Base-by-base conservation (phyloP, 2,113 vertebrate species). In the Pionites leucogaster region DNA sequence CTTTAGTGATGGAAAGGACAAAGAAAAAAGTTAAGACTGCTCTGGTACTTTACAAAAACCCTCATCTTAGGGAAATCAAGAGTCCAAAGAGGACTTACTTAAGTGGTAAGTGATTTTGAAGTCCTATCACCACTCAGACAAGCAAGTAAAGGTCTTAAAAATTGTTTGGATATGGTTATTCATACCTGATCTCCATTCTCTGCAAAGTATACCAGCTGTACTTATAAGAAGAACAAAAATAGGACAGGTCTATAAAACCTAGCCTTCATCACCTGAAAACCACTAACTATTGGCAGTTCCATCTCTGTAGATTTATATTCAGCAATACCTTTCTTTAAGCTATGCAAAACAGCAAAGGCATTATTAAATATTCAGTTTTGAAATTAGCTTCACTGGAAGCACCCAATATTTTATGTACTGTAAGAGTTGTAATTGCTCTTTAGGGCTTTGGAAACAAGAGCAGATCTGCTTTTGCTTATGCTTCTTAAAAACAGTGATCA, bases 301-400 rank as follows among this genome's bases (percentile, higher is more conserved):
- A 76, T 82, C 72, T 91, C 69, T 50, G 28, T 17, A 41, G 49
- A 79, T 92, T 88, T 94, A 84, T 44, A 83, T 76, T 79, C 76
- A 86, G 65, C 29, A 79, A 94, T 75, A 79, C 4, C 49, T 94
- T 87, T 88, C 47, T 86, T 87, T 86, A 82, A 87, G 59, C 42
- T 33, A 23, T 16, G 42, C 35, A 91, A 88, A 93, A 83, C 77
- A 82, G 50, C 55, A 96, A 96, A 94, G 29, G 47, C 15, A 7
- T 86, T 57, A 94, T 95, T 91, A 87, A 96, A 91, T 72, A 93
- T 82, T 95, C 80, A 60, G 47, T 50, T 91, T 72, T 92, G 65
- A 88, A 71, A 74, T 84, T 63, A 86, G 28, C 77, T 84, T 65
- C 70, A 35, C 33, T 69, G 92, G 91, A 90, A 88, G 41, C 29